Evolutionary conservation across 2,888 invertebrate genomes (phyloP).

Genomic region (Apoda limacodes): DNA sequence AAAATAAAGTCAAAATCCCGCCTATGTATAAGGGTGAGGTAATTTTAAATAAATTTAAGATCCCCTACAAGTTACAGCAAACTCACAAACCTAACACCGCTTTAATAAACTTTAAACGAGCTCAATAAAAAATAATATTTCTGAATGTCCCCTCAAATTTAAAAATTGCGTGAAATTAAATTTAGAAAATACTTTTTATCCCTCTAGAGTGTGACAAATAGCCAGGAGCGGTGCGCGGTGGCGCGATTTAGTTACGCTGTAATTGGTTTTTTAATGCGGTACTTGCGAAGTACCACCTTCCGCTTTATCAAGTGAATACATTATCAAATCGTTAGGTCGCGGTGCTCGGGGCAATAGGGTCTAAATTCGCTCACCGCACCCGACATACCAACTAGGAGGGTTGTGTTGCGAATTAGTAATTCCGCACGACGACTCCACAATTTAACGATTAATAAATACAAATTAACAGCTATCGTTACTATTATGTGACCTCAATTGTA

Average conservation of each 20-base stretch:
- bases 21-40: too few species aligned
- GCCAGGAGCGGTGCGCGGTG: conserved; percentile 40
- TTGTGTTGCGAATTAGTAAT: conserved; percentile 56
- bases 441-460: conserved; percentile 59
- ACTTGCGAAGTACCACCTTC: conserved; percentile 64
- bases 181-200: conserved; percentile 65
- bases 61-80: too few species aligned
- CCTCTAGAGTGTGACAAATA: conserved; percentile 66
- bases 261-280: conserved; percentile 69
- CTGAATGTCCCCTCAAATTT: conserved; percentile 51
- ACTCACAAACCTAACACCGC: conserved; percentile 26
- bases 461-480: conserved; percentile 44
- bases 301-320: conserved; percentile 69
- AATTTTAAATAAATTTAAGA: too few species aligned
- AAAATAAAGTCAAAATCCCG: too few species aligned
- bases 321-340: conserved; percentile 67
- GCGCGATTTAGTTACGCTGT: conserved; percentile 64
- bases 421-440: conserved; percentile 36
- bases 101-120: conserved; percentile 49
- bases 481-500: too few species aligned
- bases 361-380: conserved; percentile 48
- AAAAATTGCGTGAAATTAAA: conserved; percentile 69
- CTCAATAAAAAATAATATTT: conserved; percentile 54
- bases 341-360: conserved; percentile 54
- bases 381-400: conserved; percentile 27